Evolutionary conservation across 2,888 invertebrate genomes (phyloP), one percentile per base, ranked within the genome.

Genomic region (Nesidiocoris tenuis): DNA sequence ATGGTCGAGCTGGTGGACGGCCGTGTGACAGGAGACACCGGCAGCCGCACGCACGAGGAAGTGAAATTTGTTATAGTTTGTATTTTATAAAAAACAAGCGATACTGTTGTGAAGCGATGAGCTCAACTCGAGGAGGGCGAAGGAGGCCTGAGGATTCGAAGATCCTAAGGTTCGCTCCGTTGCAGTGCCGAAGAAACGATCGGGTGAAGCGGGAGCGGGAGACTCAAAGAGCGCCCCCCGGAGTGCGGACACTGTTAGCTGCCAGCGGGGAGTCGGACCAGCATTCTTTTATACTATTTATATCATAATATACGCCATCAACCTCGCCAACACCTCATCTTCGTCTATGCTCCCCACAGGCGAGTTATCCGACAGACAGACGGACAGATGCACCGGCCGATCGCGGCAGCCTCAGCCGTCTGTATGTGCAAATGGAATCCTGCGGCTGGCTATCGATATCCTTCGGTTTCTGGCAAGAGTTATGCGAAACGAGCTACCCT

Each of bases 291-390:
- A 72, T 61, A 72, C 72, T 72, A 72, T 72, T 72, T 72, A 72
- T 72, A 72, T 72, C 72, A 72, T 72, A 72, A 72, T 72, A 72
- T 72, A 72, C 72, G 56, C 72, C 72, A 72, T 72, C 72, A 72
- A 72, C 72, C 72, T 72, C 72, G 61, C 39, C 72, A 64, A 72
- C 72, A 72, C 72, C 72, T 72, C 70, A 59, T 57, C 70, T 70
- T 70, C 59, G 70, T 70, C 70, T 70, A 59, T 2, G 17, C n/a
- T 57, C 25, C 59, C 70, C 70, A 59, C 61, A 57, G 57, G 23
- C 70, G 56, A 59, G 3, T 7, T 3, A 39, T 3, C 12, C 12
- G 12, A 7, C 39, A 3, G 39, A 39, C 39, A 39, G 39, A 39
- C 39, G 12, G 39, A 39, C 39, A 12, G 3, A 39, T 12, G 5